Base-by-base conservation (phyloP, 1,140 invertebrate genomes). In the Lasaia peninsularis region DNA sequence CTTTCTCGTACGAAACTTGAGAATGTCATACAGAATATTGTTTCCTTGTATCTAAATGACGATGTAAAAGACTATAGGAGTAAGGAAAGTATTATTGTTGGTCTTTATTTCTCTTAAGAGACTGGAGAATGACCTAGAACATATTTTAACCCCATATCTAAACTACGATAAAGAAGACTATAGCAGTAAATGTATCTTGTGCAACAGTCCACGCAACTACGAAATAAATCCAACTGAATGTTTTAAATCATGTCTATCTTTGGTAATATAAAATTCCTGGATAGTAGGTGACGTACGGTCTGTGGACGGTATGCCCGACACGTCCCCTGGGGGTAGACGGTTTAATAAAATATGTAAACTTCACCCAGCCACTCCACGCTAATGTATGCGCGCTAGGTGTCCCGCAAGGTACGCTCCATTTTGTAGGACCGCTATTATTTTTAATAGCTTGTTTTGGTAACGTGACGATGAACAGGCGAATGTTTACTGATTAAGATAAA, bases 331-430 rank as follows among this genome's bases (percentile, higher is more conserved):
- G 54, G 60, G 50, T 49, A 52, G 62, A 59, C 35, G 65, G 65
- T 67, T 67, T 68, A 61, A 68, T 68, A 68, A 68, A 68, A 68
- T 62, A 68, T 64, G 62, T 67, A 63, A 62, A 61, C 60, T 52
- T 37, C 14, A 52, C 60, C 59, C 49, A 20, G 20, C 37, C 56
- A 32, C 56, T 35, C 58, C 49, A n/a, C 61, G 52, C 59, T 68
- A 64, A 68, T 68, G 53, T 68, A 64, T 68, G 65, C 65, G 59
- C 55, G 50, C 52, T 60, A 40, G 58, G 65, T 35, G 52, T 60
- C 58, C 62, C 65, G 51, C 65, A 64, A 64, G 58, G 58, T 56
- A 44, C 28, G 14, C 34, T 35, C 54, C 53, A 58, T 52, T 53
- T 60, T 61, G 51, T 67, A 58, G 52, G 56, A 56, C 61, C 65